Evolutionary conservation across 1,140 invertebrate genomes (phyloP), one percentile per base, ranked within the genome.

Genomic region (Ptiloglossa arizonensis): DNA sequence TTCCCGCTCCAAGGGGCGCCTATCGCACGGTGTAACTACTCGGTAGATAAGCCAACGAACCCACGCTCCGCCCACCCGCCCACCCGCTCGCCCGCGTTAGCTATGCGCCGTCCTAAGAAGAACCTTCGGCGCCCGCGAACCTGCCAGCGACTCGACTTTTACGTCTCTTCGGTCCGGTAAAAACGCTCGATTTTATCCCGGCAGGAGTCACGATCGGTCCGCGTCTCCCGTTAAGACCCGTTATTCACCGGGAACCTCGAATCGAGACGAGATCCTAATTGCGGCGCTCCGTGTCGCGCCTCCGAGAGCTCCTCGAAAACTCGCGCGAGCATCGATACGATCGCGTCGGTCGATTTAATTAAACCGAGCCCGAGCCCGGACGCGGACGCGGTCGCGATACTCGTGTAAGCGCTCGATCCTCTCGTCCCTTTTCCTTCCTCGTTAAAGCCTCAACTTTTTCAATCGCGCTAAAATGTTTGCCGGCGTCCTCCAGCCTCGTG

Each of bases 401-500:
- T 19, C 54, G 54, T 48, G 44, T 67, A 59, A 79, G 22, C 27
- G 24, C 48, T 41, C 27, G 66, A 27, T 69, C 64, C 19, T 24
- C 41, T 4, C 62, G 24, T n/a, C 27, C 63, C 0, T 44, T 59
- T 64, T 41, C 71, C 35, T 44, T 35, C n/a, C 63, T 74, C 72
- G 72, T 74, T 74, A 74, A 52, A 67, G 38, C 67, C 60, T 68
- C 73, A 83, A 83, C 80, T 83, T 82, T 83, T 83, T 83, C 81
- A 82, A 83, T 83, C 67, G 63, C 80, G 81, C 41, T 78, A 78
- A 82, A 83, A 83, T 78, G 81, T 83, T 83, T 82, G 76, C 80
- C 24, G n/a, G 35, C 57, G 44, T 19, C 60, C 35, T 27, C 22
- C 13, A 4, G 1, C 24, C 17, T 17, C 5, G 11, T 44, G 27